Evolutionary conservation across 1,140 invertebrate genomes (phyloP), one percentile per base, ranked within the genome.

Genomic region (Drosophila tropicalis): DNA sequence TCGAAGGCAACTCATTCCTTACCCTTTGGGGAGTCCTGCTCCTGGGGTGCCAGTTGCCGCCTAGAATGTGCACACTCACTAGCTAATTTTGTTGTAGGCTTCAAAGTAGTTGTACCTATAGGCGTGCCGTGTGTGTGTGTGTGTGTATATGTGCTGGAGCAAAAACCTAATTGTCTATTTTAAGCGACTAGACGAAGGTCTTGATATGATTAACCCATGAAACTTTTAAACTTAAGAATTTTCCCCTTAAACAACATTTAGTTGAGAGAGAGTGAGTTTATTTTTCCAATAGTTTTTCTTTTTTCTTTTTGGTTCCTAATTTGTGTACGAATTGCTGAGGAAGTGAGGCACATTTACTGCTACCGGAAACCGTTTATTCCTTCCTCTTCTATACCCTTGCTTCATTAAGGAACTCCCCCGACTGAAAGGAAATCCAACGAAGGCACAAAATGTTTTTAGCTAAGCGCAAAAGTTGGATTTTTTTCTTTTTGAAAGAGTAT

Each of bases 291-390:
- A 40, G 22, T 40, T 34, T 44, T 63, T 66, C 58, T 55, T 61
- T 74, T 71, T 71, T 62, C 34, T 69, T 80, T 71, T 70, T 89
- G 29, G 9, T 89, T 77, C 81, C 77, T 89, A 89, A 89, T 89
- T 87, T 89, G 80, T 79, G 83, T 83, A 84, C 76, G 83, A 87
- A 84, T 82, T 87, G 57, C 72, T 77, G 70, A 60, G 68, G 75
- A 70, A 87, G 64, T 67, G 73, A 87, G 80, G 84, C 89, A 87
- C 76, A 77, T 77, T 77, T 80, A 78, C 84, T 51, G 83, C 84
- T 81, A 87, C 84, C 84, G 84, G 84, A 87, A 89, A 87, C 84
- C 77, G 44, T 87, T 89, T 82, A 79, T 79, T 83, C 15, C 55
- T 72, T 63, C 29, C 67, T 41, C 12, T 15, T 13, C 44, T 22